A percentile compares a stretch with the other conserved stretches of the same genome.
Evolutionary conservation across 2,888 invertebrate species (phyloP).

Genomic region (Cataglyphis livida): DNA sequence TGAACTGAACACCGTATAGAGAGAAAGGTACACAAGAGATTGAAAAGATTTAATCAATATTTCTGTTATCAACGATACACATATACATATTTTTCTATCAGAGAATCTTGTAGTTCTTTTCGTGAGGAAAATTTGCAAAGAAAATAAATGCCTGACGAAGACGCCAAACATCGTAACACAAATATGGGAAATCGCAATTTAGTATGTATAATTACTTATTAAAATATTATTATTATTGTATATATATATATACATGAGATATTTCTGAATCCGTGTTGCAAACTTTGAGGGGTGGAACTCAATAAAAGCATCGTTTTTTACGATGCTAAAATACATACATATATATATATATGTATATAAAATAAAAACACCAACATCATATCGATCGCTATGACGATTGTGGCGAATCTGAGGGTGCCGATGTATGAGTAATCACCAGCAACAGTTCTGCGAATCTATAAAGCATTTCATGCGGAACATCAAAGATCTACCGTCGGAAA

Average conservation of each 20-base stretch:
- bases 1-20: neutral
- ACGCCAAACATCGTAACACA: neutral
- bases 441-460: conserved; percentile 60
- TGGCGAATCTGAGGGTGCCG: conserved; percentile 56
- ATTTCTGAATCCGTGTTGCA: no score
- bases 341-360: no score
- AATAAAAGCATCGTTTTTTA: no score
- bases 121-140: neutral
- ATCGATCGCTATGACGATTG: conserved; percentile 61
- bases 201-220: neutral
- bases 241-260: no score
- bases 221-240: no score
- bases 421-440: conserved; percentile 62
- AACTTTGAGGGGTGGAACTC: no score
- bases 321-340: no score
- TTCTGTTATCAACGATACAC: neutral
- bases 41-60: neutral
- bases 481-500: conserved; percentile 48
- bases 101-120: neutral
- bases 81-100: neutral
- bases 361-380: conserved; percentile 55
- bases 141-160: neutral
- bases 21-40: no score
- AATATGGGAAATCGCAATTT: neutral
- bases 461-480: conserved; percentile 63